A percentile compares a stretch with the other conserved stretches of the same genome.
phyloP scores from a whole-genome alignment of 2,113 vertebrate genomes.

The Psittacula cyanocephala region DNA sequence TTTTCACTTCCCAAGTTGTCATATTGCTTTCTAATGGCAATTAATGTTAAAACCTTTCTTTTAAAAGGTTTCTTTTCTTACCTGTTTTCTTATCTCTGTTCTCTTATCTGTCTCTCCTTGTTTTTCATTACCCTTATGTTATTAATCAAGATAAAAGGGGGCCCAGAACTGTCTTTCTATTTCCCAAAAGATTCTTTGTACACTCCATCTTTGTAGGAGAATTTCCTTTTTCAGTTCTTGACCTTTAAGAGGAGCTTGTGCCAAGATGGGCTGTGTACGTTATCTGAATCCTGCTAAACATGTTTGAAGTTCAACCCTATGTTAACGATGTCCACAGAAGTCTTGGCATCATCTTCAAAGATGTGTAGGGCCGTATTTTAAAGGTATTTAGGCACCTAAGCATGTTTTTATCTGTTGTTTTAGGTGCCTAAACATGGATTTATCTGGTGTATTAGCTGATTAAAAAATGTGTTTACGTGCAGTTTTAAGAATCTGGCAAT shows the following conservation, averaged over 20 bases:
- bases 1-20: not conserved
- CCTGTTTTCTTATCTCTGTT: conserved; percentile 35
- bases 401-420: conserved; percentile 54
- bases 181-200: conserved; percentile 27
- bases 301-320: conserved; percentile 28
- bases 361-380: conserved; percentile 8
- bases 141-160: conserved; percentile 49
- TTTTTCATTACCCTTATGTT: conserved; percentile 42
- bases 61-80: not conserved
- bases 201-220: conserved; percentile 24
- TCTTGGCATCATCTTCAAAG: conserved; percentile 63
- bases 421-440: conserved; percentile 55
- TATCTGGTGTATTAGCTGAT: conserved; percentile 40
- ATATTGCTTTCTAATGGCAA: conserved; percentile 14
- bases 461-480: conserved; percentile 27
- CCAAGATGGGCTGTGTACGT: conserved; percentile 37
- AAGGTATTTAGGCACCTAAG: conserved; percentile 64
- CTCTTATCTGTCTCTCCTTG: conserved; percentile 30
- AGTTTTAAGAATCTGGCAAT: conserved; percentile 38
- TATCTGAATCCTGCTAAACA: conserved; percentile 47
- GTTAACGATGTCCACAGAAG: conserved; percentile 29
- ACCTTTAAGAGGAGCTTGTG: conserved; percentile 28
- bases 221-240: conserved; percentile 65
- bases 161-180: not conserved
- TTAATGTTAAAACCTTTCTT: not conserved